A percentile compares a stretch with the other conserved stretches of the same genome.
These are phyloP conservation scores for Cavia porcellus DNA, from an alignment of 2,113 vertebrate genomes.

Conservation along the genomic window DNA sequence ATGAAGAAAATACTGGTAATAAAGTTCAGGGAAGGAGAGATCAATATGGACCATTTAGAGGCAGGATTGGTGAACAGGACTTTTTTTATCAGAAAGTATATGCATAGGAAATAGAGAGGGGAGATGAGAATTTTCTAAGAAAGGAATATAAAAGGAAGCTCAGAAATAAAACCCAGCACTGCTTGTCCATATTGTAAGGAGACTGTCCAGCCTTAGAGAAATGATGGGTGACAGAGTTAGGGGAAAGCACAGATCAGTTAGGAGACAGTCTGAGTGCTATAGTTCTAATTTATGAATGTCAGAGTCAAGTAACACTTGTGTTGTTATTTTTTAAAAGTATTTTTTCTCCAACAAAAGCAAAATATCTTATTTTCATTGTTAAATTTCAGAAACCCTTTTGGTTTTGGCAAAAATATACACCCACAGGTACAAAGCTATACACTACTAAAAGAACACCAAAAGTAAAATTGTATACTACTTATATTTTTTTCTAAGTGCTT, in stretches of 20 bases:
- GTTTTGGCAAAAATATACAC: constrained; percentile 26
- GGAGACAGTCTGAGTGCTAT: neutral
- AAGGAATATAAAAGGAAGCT: neutral
- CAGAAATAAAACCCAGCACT: neutral
- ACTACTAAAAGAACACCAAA: neutral
- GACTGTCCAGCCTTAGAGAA: neutral
- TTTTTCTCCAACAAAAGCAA: constrained; percentile 14
- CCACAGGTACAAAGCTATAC: neutral
- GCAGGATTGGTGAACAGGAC: neutral
- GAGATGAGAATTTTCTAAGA: neutral
- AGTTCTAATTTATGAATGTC: neutral
- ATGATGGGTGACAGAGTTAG: neutral
- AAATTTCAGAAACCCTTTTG: neutral
- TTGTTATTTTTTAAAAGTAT: neutral
- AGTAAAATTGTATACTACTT: neutral
- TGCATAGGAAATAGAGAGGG: neutral
- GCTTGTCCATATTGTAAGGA: neutral
- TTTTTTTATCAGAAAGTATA: neutral
- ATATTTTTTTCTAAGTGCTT: neutral
- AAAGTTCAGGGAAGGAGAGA: neutral
- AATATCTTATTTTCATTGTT: neutral
- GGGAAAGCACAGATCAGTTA: neutral
- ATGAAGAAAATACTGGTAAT: neutral
- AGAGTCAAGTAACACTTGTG: neutral
- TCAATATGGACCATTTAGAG: neutral